Conservation (phyloP, 2,797 vertebrate species). For the Stomatorhinus walkeri region DNA sequence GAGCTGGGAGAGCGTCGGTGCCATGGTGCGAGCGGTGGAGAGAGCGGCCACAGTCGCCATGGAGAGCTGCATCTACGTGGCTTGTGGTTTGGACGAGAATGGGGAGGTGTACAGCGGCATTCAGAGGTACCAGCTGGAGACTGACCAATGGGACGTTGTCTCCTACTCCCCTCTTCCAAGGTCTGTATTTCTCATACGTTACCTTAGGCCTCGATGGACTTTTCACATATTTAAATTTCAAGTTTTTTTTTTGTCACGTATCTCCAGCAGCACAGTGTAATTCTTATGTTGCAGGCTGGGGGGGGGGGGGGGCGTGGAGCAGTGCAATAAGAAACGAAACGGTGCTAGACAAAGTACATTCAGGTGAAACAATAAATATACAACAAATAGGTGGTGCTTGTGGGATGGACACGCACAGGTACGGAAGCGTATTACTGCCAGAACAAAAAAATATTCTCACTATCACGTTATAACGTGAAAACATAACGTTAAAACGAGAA, state of each 20-base stretch:
- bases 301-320: neutral
- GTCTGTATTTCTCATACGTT: conserved; percentile 45
- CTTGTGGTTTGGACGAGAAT: conserved; percentile 80
- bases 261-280: neutral
- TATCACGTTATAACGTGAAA: no score
- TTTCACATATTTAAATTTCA: neutral
- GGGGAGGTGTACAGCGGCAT: conserved; percentile 75
- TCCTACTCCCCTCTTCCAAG: conserved; percentile 75
- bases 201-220: neutral
- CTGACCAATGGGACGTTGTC: conserved; percentile 74
- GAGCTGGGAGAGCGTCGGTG: conserved; percentile 64
- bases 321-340: neutral
- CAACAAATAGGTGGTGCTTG: neutral
- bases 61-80: conserved; percentile 65
- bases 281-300: neutral
- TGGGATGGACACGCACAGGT: neutral
- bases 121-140: conserved; percentile 64
- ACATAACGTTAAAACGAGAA: no score
- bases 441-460: no score
- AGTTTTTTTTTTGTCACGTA: neutral
- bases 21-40: conserved; percentile 73
- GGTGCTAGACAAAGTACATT: neutral
- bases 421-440: no score
- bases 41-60: conserved; percentile 59
- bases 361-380: neutral